Base-by-base conservation (phyloP, 2,888 invertebrate species). In the Eulithis testata region DNA sequence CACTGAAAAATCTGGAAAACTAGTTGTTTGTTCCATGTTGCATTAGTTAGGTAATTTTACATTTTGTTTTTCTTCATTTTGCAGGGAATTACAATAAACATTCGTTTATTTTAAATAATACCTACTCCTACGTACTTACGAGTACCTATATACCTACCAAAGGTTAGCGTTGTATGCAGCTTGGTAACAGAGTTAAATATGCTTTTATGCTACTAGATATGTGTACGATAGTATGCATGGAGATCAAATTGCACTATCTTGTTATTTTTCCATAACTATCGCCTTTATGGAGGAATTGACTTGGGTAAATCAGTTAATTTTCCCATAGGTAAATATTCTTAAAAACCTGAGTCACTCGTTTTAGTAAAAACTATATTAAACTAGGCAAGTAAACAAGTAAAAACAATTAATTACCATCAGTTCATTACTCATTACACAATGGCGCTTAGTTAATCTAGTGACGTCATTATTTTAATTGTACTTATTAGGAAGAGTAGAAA, bases 381-480 rank as follows among this genome's bases (percentile, higher is more conserved):
- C 2, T 51, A 51, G 5, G 40, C 40, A 40, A 31, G 31, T 31
- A 31, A 11, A 40, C 40, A 11, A 40, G 40, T 40, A 9, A 40
- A 40, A 40, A 40, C 40, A 40, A 7, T 40, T 59, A 47, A 68
- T 51, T 51, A 67, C 68, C 21, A 21, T 21, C 21, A 21, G 2
- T 21, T 21, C 21, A 21, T 21, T 21, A 21, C 1, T 21, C 21
- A 21, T 66, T 45, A 56, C 51, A 68, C 66, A 70, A 67, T 69
- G 21, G 54, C 65, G 58, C 61, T 65, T 69, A 75, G 64, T 68
- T 71, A 73, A 61, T 66, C 71, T 61, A 67, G 63, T 66, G 67
- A 71, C 67, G 69, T 69, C 65, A 69, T 50, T 40, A 40, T 8
- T 21, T 21, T 21, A 21, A 21, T 21, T 21, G 21, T 21, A 21